Evolutionary conservation across 2,888 invertebrate species (phyloP), one percentile per base, ranked within the genome.

Genomic region (Xestia xanthographa): DNA sequence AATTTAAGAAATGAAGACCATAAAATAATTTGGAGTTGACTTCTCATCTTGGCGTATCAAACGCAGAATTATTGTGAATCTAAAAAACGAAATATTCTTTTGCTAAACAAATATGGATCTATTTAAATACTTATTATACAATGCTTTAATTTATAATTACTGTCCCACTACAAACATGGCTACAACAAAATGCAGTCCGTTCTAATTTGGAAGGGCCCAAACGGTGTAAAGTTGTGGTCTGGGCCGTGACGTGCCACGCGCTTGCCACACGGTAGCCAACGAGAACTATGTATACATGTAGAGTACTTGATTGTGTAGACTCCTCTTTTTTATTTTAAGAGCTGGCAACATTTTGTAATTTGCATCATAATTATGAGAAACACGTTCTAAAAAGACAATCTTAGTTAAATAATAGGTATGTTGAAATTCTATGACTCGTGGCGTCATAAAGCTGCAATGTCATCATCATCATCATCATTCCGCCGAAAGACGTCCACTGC

Each of bases 191-290:
- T 66, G 62, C 50, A 72, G 76, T 60, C 63, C 56, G 56, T 63
- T 81, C 83, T 84, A 77, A 84, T 83, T 83, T 71, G 78, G 71
- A 45, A 63, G 50, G 58, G 50, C 26, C 41, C 58, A 38, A 71
- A 74, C 50, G 53, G 66, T 45, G 56, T 58, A 48, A 73, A 79
- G 58, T 72, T 87, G 81, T 68, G 83, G 81, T 79, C 26, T 58
- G 14, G 63, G 17, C 75, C 76, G 83, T 87, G 76, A 81, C 66
- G 70, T 12, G n/a, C n/a, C 70, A 77, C 73, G 74, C 73, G 74
- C 43, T 48, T n/a, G 43, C 65, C 79, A 70, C 86, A 72, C 74
- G 73, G 78, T 77, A 43, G 65, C 60, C 34, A 38, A 45, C 29
- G 29, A 22, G 56, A 22, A 45, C 53, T 79, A 68, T 29, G n/a